A percentile compares a stretch with the other conserved stretches of the same genome.
Conservation (phyloP, 2,888 invertebrate species). For the Hybos culiciformis region DNA sequence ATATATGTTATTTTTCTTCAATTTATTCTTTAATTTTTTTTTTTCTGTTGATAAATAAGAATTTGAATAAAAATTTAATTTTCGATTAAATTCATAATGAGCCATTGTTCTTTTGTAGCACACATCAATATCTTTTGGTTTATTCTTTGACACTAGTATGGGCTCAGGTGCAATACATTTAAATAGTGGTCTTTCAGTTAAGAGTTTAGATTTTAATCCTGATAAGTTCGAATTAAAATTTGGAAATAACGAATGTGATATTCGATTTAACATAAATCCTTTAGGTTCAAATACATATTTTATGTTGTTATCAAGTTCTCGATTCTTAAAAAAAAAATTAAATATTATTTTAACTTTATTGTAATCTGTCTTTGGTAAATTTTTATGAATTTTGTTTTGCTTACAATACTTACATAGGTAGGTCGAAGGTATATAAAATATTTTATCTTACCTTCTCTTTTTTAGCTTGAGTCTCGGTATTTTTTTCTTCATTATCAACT, state of each 20-base stretch:
- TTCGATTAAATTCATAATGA: constrained; percentile 8
- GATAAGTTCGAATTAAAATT: neutral
- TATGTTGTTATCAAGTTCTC: neutral
- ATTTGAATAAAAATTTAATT: neutral
- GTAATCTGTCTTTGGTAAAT: neutral
- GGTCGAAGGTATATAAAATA: no score
- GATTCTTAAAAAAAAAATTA: neutral
- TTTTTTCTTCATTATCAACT: no score
- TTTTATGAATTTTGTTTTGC: no score
- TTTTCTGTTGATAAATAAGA: neutral
- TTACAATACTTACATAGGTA: no score
- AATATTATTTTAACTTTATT: neutral
- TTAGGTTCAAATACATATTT: neutral
- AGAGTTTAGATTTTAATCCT: neutral
- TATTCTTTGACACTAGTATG: constrained; percentile 14
- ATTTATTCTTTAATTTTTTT: neutral
- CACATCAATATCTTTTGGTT: constrained; percentile 16
- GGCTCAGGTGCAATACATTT: constrained; percentile 14
- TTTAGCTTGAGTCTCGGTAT: no score
- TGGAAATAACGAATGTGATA: neutral
- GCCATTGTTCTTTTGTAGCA: constrained; percentile 17
- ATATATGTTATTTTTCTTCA: constrained; percentile 4
- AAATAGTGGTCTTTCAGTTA: neutral
- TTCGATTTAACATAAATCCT: neutral
- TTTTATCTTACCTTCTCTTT: no score